Percentiles rank a stretch among this genome's conserved stretches.
These are phyloP conservation scores for Papilio helenus DNA, from an alignment of 1,140 invertebrate genomes.

Conservation along the genomic window DNA sequence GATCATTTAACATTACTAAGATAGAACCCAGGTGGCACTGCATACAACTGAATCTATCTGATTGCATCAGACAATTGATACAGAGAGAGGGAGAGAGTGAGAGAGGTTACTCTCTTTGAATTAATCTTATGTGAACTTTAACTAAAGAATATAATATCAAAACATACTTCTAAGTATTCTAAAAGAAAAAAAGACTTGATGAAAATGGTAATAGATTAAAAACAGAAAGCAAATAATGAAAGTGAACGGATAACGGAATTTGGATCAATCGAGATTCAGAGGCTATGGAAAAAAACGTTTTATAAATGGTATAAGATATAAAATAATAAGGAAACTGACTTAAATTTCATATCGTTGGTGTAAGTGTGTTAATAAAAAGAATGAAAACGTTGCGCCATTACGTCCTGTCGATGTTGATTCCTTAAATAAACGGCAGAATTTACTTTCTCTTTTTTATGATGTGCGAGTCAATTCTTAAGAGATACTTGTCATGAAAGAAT, in stretches of 20 bases:
- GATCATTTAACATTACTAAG: neutral
- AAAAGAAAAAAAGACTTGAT: neutral
- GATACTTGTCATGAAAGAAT: neutral
- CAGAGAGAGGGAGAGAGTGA: too few species aligned
- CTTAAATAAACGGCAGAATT: neutral
- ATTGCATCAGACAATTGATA: neutral
- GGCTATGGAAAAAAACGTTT: neutral
- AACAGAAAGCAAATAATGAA: slow-evolving; percentile 45
- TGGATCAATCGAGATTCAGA: neutral
- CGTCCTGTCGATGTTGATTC: neutral
- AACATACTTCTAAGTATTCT: neutral
- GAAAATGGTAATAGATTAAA: slow-evolving; percentile 52
- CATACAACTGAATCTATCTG: neutral
- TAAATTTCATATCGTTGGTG: neutral
- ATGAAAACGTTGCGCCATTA: neutral
- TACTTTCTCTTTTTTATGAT: neutral
- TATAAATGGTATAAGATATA: neutral
- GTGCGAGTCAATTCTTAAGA: neutral
- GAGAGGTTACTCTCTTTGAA: neutral
- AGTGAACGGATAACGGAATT: slow-evolving; percentile 39
- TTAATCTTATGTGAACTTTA: neutral
- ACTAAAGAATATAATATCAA: neutral
- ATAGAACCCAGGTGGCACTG: slow-evolving; percentile 25
- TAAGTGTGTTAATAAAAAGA: neutral
- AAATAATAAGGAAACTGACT: neutral